These are phyloP conservation scores for Anoplius nigerrimus DNA, from an alignment of 2,888 invertebrate species.

Conservation along the genomic window DNA sequence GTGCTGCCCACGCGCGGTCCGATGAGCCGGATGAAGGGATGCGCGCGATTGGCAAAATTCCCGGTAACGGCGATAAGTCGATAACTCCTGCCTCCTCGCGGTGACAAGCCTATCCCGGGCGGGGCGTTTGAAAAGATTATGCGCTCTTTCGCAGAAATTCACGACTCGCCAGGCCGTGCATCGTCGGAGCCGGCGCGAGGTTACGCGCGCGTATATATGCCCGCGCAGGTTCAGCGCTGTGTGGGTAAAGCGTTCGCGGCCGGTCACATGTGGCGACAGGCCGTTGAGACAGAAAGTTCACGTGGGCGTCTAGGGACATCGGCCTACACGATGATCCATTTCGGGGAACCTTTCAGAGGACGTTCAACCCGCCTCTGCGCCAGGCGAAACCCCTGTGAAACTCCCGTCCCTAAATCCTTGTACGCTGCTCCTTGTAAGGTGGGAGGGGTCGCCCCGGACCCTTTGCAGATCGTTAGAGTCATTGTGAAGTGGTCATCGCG, in stretches of 20 bases:
- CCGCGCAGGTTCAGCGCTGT: no score
- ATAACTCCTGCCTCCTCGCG: slow-evolving; percentile 45
- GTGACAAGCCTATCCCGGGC: slow-evolving; percentile 38
- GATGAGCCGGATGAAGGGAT: slow-evolving; percentile 35
- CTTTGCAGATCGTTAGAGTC: slow-evolving; percentile 65
- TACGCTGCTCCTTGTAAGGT: background rate
- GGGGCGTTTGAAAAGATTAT: slow-evolving; percentile 40
- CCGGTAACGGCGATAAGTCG: slow-evolving; percentile 37
- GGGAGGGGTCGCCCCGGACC: slow-evolving; percentile 32
- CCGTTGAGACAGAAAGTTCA: slow-evolving; percentile 14
- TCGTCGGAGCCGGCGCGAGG: no score
- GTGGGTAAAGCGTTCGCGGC: background rate
- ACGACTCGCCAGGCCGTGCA: background rate
- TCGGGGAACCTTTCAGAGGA: slow-evolving; percentile 58
- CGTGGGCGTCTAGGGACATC: slow-evolving; percentile 52
- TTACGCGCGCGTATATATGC: no score
- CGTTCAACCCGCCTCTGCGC: slow-evolving; percentile 59
- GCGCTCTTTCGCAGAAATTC: slow-evolving; percentile 51
- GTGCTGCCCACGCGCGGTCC: background rate
- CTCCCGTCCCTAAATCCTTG: slow-evolving; percentile 26
- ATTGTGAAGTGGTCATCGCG: slow-evolving; percentile 67
- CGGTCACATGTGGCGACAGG: slow-evolving; percentile 9
- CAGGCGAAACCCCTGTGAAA: background rate
- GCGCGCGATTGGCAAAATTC: slow-evolving; percentile 12
- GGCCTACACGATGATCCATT: slow-evolving; percentile 48